These are phyloP conservation scores for Dendrocincla fuliginosa DNA, from an alignment of 2,797 vertebrate genomes.

Conservation along the genomic window DNA sequence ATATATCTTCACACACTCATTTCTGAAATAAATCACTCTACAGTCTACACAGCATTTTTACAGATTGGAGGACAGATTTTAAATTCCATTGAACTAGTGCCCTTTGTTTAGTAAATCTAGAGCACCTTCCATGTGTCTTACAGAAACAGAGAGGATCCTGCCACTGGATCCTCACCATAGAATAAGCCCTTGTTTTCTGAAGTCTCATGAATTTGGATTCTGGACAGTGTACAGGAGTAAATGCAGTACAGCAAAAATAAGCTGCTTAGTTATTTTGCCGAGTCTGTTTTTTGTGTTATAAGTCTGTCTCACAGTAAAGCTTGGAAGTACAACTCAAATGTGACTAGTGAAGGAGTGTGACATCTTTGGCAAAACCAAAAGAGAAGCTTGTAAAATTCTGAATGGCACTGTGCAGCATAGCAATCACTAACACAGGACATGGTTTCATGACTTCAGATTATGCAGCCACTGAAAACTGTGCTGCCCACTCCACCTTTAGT, in stretches of 20 bases:
- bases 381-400: background rate
- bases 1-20: background rate
- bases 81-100: background rate
- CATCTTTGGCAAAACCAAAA: background rate
- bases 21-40: background rate
- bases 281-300: background rate
- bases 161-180: background rate
- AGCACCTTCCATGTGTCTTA: background rate
- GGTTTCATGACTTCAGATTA: background rate
- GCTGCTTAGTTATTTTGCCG: background rate
- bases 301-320: background rate
- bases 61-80: background rate
- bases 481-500: background rate
- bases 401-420: background rate
- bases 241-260: background rate
- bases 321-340: background rate
- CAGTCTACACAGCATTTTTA: background rate
- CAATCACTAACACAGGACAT: background rate
- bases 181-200: background rate
- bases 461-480: background rate
- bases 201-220: background rate
- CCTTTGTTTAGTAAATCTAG: background rate
- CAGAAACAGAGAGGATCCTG: background rate
- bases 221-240: background rate
- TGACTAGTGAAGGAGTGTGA: background rate